Conservation (phyloP, 2,888 invertebrate genomes). For the Callinectes sapidus region DNA sequence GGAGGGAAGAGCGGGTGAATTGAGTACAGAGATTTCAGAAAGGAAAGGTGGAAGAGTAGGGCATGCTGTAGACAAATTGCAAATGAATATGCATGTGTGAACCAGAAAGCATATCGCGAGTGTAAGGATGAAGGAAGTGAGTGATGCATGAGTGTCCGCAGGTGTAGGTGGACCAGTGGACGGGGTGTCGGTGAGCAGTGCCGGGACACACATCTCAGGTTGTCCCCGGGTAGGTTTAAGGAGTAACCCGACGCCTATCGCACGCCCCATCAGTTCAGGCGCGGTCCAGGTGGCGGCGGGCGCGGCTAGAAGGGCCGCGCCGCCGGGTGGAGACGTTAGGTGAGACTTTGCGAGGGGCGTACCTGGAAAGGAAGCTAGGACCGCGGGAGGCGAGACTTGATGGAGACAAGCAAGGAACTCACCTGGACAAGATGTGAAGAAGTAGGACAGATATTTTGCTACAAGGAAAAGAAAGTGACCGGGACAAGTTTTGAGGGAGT, state of each 20-base stretch:
- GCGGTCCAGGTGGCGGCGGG: not conserved
- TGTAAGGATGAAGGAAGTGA: not conserved
- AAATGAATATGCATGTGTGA: not conserved
- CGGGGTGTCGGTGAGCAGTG: not conserved
- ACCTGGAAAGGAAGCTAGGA: not conserved
- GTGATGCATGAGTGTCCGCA: not conserved
- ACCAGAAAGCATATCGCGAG: not conserved
- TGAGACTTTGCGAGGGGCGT: not conserved
- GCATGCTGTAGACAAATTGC: not conserved
- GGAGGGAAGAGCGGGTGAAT: not conserved
- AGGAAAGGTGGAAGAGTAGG: not conserved
- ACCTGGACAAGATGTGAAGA: not conserved
- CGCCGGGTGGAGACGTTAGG: conserved; percentile 14
- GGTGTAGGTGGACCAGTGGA: not conserved
- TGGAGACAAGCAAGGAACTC: not conserved
- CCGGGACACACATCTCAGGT: conserved; percentile 15
- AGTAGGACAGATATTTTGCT: too few relatives aligned
- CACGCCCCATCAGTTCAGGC: not conserved
- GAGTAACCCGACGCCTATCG: conserved; percentile 13
- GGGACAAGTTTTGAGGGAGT: not conserved
- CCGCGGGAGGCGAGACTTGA: not conserved
- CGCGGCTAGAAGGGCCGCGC: not conserved
- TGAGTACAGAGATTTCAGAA: not conserved
- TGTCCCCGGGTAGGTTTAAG: conserved; percentile 27
- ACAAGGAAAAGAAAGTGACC: not conserved